phyloP scores from a whole-genome alignment of 2,113 vertebrate species.

The Elachura formosa region DNA sequence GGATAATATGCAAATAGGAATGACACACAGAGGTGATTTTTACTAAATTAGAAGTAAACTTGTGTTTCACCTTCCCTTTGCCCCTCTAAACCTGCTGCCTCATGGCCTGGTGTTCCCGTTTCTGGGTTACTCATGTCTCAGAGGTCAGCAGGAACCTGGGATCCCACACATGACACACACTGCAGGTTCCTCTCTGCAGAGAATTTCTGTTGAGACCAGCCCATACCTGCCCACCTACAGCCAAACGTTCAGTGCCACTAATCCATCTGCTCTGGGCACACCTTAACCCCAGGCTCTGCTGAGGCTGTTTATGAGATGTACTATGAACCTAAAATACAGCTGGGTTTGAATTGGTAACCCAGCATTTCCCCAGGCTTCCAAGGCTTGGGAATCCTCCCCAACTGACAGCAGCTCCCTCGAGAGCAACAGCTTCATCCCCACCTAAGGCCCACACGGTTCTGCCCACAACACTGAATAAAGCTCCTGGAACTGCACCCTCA shows the following conservation, averaged over 20 bases:
- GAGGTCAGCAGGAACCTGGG: not conserved
- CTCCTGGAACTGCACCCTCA: not conserved
- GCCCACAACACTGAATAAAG: not conserved
- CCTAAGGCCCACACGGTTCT: not conserved
- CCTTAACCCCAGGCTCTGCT: not conserved
- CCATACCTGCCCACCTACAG: not conserved
- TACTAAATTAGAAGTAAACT: not conserved
- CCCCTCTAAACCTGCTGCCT: not conserved
- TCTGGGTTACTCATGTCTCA: not conserved
- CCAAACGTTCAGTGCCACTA: not conserved
- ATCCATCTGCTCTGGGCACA: not conserved
- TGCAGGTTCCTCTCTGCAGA: not conserved
- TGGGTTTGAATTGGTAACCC: not conserved
- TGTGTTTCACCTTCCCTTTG: not conserved
- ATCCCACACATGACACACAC: not conserved
- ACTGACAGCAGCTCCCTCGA: not conserved
- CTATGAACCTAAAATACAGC: not conserved
- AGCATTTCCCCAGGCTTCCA: not conserved
- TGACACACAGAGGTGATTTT: conserved; percentile 16
- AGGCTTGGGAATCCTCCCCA: not conserved
- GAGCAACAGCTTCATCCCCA: not conserved
- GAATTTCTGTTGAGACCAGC: not conserved
- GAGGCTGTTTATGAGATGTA: not conserved
- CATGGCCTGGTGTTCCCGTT: not conserved
- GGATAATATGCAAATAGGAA: conserved; percentile 29